Percentiles rank a stretch among this genome's conserved stretches.
Conservation (phyloP, 2,888 invertebrate genomes). For the Timandra comae region DNA sequence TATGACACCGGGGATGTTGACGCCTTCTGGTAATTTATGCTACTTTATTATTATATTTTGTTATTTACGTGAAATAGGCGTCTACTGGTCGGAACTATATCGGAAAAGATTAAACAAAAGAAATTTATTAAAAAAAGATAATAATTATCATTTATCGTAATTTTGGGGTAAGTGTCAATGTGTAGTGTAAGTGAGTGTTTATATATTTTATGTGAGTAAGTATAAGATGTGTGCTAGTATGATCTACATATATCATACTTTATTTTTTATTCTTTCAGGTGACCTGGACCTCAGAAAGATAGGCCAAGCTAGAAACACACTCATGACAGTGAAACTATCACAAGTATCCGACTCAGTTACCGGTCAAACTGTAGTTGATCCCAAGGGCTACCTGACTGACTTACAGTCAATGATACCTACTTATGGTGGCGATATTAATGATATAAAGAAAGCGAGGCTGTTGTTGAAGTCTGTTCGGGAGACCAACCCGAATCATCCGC, state of each 20-base stretch:
- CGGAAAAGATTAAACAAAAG: too few relatives aligned
- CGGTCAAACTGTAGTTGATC: conserved; percentile 99
- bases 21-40: conserved; percentile 86
- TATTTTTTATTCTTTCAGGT: conserved; percentile 42
- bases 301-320: conserved; percentile 97
- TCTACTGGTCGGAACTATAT: too few relatives aligned
- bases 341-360: conserved; percentile 99
- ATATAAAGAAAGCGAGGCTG: conserved; percentile 97
- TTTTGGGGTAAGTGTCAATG: too few relatives aligned
- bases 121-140: too few relatives aligned
- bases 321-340: conserved; percentile 99
- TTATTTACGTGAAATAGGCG: too few relatives aligned
- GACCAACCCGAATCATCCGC: conserved; percentile 99
- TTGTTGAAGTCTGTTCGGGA: conserved; percentile 96
- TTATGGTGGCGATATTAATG: conserved; percentile 98
- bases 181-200: too few relatives aligned
- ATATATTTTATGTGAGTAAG: too few relatives aligned
- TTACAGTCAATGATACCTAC: conserved; percentile 99
- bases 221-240: too few relatives aligned
- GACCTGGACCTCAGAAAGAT: conserved; percentile 99
- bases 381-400: conserved; percentile 99
- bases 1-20: conserved; percentile 90
- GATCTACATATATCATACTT: too few relatives aligned
- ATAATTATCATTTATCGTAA: too few relatives aligned
- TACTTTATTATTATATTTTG: too few relatives aligned